Base-by-base conservation (phyloP, 2,888 invertebrate genomes). In the Melanostoma scalare region DNA sequence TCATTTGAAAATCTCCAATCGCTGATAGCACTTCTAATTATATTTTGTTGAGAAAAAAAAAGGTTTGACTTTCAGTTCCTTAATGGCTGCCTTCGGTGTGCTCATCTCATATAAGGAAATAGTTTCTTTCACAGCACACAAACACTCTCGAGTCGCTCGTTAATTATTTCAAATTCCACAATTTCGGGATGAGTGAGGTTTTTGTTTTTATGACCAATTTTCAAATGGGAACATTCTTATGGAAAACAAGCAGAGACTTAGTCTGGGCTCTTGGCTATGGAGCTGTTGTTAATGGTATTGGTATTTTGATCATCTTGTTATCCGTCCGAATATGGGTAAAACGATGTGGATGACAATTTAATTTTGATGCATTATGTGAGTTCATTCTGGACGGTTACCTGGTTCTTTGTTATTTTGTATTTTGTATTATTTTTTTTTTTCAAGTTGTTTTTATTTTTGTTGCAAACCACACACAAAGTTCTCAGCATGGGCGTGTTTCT, bases 401-500 rank as follows among this genome's bases (percentile, higher is more conserved):
- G 82, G 68, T 78, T 58, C 77, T 74, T 82, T 73, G 82, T 81
- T 81, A 72, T 67, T 67, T 44, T 42, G 6, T 50, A 8, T 46
- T 38, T 42, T 50, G 4, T 73, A n/a, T n/a, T 44, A 8, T 35
- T 3, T 63, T 63, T 8, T 42, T 10, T 33, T 20, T 20, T 20
- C 20, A 20, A 20, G 31, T 30, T 50, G 0, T 48, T 63, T 6
- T 33, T 50, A 8, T 31, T 38, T 61, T 63, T 56, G 72, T 72
- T 82, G 82, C 82, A 61, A 82, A 78, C 82, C 82, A 82, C 82
- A 82, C 82, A 82, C 82, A 68, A 82, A 78, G 82, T 82, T 82
- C 78, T 35, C 74, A 84, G 74, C 84, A 84, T 46, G 84, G 84
- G 84, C 84, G 84, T 84, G 74, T 84, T 84, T 65, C 55, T 56